Evolutionary conservation across 2,888 invertebrate genomes (phyloP).

Genomic region (Rhynchonema sp.): DNA sequence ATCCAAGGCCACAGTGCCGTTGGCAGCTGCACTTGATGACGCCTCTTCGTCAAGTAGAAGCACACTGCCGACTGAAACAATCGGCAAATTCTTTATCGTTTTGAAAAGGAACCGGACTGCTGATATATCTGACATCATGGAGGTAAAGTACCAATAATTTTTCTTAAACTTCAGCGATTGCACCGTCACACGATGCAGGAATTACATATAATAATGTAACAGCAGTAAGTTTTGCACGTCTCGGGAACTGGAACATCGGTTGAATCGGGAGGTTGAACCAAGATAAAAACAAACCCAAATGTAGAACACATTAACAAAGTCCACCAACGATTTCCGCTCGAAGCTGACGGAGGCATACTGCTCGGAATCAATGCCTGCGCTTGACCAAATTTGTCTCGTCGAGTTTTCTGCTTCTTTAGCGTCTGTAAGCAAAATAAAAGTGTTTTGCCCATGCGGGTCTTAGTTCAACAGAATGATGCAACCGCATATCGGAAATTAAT

Average conservation of each 20-base stretch:
- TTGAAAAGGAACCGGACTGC: no score
- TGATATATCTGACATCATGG: no score
- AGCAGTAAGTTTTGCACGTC: no score
- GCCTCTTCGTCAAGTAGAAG: conserved; percentile 33
- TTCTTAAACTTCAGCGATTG: conserved; percentile 1
- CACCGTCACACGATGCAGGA: no score
- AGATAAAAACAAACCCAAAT: background rate
- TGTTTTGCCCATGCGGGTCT: background rate
- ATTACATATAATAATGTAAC: no score
- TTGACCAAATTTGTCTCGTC: conserved; percentile 61
- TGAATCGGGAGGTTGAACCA: background rate
- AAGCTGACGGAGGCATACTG: conserved; percentile 30
- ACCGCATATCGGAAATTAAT: background rate
- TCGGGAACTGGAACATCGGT: no score
- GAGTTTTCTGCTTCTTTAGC: conserved; percentile 74
- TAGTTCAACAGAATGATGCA: background rate
- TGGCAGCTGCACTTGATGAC: conserved; percentile 8
- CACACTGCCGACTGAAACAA: conserved; percentile 35
- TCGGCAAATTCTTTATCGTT: no score
- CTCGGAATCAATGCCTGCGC: conserved; percentile 23
- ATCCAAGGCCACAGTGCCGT: conserved; percentile 39
- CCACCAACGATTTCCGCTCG: conserved; percentile 27
- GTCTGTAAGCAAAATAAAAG: conserved; percentile 37
- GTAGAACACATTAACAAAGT: background rate
- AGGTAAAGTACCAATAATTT: no score